Evolutionary conservation across 1,140 invertebrate genomes (phyloP).

Genomic region (Drosophila lini): DNA sequence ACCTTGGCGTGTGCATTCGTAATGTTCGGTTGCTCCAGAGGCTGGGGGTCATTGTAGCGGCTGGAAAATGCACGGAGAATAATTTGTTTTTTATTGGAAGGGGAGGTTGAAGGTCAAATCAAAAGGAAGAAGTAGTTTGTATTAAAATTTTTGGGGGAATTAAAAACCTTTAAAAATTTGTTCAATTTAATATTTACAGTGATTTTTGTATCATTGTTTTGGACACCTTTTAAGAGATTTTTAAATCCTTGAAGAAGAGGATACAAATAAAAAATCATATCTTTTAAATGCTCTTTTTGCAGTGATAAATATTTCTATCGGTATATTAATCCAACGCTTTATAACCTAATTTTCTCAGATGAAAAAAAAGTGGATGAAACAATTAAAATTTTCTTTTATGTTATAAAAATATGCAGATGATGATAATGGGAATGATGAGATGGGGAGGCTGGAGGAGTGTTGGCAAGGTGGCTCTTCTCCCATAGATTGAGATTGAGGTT

Average conservation of each 20-base stretch:
- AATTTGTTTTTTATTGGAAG: neutral
- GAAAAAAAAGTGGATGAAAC: neutral
- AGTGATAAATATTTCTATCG: neutral
- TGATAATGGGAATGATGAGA: neutral
- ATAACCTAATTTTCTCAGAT: neutral
- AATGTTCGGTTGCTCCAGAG: conserved; percentile 80
- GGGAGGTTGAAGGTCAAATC: neutral
- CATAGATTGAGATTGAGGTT: conserved; percentile 26
- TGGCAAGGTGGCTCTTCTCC: neutral
- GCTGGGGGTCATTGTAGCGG: conserved; percentile 83
- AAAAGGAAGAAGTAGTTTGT: too few species aligned
- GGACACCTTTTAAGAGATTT: too few species aligned
- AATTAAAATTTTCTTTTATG: conserved; percentile 6
- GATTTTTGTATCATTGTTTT: too few species aligned
- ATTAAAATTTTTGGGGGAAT: neutral
- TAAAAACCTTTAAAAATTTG: neutral
- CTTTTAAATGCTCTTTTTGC: neutral
- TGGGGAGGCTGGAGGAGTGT: neutral
- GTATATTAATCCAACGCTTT: neutral
- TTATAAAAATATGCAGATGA: conserved; percentile 1
- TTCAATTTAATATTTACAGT: too few species aligned
- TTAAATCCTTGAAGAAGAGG: neutral
- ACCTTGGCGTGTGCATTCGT: conserved; percentile 81
- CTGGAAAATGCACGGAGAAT: conserved; percentile 27
- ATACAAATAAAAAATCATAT: neutral